Percentiles rank a stretch among this genome's conserved stretches.
Conservation (phyloP, 2,888 invertebrate genomes). For the Cistogaster globosa region DNA sequence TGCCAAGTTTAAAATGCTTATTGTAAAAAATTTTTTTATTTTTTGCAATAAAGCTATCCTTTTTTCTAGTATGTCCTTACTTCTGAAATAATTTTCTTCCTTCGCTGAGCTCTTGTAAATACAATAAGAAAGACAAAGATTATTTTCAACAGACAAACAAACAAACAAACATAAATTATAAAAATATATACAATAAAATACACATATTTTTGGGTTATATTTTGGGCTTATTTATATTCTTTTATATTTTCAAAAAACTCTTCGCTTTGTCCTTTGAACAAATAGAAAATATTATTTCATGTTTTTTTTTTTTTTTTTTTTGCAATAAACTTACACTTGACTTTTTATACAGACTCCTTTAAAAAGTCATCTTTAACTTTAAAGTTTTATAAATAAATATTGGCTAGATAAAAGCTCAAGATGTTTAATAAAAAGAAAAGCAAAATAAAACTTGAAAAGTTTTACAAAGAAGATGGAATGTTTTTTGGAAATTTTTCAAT, state of each 20-base stretch:
- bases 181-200: slow-evolving; percentile 48
- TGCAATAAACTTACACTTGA: slow-evolving; percentile 26
- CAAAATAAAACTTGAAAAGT: neutral
- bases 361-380: slow-evolving; percentile 5
- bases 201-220: slow-evolving; percentile 29
- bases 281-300: slow-evolving; percentile 10
- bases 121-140: neutral
- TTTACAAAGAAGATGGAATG: neutral
- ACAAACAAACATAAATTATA: slow-evolving; percentile 56
- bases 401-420: slow-evolving; percentile 43
- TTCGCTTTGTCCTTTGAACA: slow-evolving; percentile 4
- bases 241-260: neutral
- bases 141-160: slow-evolving; percentile 42
- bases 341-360: slow-evolving; percentile 26
- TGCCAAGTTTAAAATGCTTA: neutral
- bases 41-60: no score
- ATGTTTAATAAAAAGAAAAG: slow-evolving; percentile 5
- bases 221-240: neutral
- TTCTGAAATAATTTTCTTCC: neutral
- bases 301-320: slow-evolving; percentile 3
- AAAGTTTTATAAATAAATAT: slow-evolving; percentile 35
- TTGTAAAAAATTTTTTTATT: no score
- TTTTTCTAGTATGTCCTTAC: neutral
- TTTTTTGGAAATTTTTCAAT: neutral
- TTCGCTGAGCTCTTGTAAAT: neutral